Evolutionary conservation across 2,797 vertebrate genomes (phyloP), one percentile per base, ranked within the genome.

Genomic region (Paedocypris micromegethes): DNA sequence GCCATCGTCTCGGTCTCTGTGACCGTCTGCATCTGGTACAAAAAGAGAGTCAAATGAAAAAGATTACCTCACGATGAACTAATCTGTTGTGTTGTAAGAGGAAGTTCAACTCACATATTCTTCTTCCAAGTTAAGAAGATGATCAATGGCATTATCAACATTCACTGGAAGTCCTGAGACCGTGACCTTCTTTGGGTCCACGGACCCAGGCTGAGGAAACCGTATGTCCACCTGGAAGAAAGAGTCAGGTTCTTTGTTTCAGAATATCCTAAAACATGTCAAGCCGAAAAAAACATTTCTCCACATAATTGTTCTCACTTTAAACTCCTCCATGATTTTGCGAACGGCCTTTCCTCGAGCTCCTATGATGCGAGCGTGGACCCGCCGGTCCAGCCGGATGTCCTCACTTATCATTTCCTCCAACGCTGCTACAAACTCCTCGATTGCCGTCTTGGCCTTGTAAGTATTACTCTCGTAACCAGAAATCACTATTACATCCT

Each of bases 281-380:
- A 23, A 23, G 23, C 23, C 23, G 23, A 23, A 23, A 23, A 23
- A 23, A 23, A 23, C 23, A 23, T 23, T 23, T 23, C 23, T 23
- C 23, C 23, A 52, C n/a, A 5, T 44, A 9, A 5, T 47, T 5
- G 4, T 4, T 61, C 72, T 59, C 0, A 89, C 89, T 86, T 89
- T 91, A 68, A 91, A 92, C 82, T 92, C 90, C 50, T 90, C 88
- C 89, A 91, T 92, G 74, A 92, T 84, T 79, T 88, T 91, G 68
- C 89, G 88, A 72, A 92, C 83, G 71, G 86, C 85, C 72, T 92
- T 92, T 9, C 90, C 88, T 0, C 87, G 85, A 9, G 87, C 87
- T 4, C 91, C 89, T 4, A 90, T 91, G 80, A 92, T 89, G 79
- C 89, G 91, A 3, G 88, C 86, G 64, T 89, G 88, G 49, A 91